Percentiles rank a stretch among this genome's conserved stretches.
Conservation (phyloP, 2,888 invertebrate species). For the Pardosa pseudoannulata region DNA sequence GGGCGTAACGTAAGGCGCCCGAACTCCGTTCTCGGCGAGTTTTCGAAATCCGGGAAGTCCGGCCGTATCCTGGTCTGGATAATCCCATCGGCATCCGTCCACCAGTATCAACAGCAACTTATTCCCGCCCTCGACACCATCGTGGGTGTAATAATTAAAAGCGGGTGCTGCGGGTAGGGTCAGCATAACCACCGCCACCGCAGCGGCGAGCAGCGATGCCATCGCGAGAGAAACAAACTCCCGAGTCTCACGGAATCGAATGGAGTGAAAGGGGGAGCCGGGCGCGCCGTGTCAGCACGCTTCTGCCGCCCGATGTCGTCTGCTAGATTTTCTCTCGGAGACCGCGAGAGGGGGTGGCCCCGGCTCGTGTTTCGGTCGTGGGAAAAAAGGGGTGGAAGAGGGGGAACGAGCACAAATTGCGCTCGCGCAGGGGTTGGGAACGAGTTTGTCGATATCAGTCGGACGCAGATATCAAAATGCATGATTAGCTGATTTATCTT, state of each 20-base stretch:
- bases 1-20: conserved; percentile 72
- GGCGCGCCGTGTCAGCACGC: neutral
- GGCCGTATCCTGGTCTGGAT: conserved; percentile 49
- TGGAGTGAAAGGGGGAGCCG: neutral
- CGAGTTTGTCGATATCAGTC: too few relatives aligned
- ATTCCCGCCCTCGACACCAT: neutral
- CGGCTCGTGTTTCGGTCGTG: too few relatives aligned
- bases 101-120: conserved; percentile 36
- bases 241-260: neutral
- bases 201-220: neutral
- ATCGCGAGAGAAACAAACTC: neutral
- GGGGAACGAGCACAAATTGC: too few relatives aligned
- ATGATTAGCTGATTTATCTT: too few relatives aligned
- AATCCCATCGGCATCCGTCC: conserved; percentile 72
- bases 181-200: neutral
- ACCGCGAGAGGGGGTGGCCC: neutral
- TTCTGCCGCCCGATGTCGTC: neutral
- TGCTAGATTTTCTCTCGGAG: neutral
- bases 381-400: too few relatives aligned
- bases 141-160: neutral
- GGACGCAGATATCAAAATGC: too few relatives aligned
- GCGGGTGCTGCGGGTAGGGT: neutral
- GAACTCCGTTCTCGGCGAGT: conserved; percentile 72
- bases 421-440: too few relatives aligned
- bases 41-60: conserved; percentile 68